Conservation (phyloP, 2,888 invertebrate genomes). For the Hecatera dysodea region DNA sequence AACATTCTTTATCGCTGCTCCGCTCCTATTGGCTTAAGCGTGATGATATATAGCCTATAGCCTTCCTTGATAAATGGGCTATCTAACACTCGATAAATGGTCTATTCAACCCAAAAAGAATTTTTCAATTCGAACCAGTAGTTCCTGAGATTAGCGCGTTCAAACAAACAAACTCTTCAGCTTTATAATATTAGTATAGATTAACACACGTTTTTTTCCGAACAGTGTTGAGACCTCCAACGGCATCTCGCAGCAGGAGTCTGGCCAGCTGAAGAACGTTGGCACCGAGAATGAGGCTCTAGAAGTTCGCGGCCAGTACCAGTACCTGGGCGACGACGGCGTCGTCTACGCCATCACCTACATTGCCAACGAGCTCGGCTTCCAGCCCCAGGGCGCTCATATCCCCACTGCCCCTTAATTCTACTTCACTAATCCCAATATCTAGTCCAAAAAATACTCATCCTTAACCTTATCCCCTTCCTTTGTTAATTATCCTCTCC, state of each 20-base stretch:
- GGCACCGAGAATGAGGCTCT: constrained; percentile 79
- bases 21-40: no score
- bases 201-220: constrained; percentile 10
- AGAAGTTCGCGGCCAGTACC: constrained; percentile 77
- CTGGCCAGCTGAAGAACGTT: constrained; percentile 72
- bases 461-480: constrained; percentile 60
- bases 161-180: no score
- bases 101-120: no score
- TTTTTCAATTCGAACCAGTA: no score
- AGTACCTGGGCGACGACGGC: constrained; percentile 86
- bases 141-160: no score
- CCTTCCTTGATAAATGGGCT: no score
- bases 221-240: constrained; percentile 80
- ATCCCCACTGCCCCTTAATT: constrained; percentile 74
- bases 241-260: constrained; percentile 71
- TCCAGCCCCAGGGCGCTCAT: constrained; percentile 85
- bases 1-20: no score
- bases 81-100: no score
- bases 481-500: constrained; percentile 74
- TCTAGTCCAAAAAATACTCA: constrained; percentile 86
- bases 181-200: no score
- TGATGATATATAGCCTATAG: no score
- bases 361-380: constrained; percentile 89
- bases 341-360: constrained; percentile 86
- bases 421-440: constrained; percentile 52